Base-by-base conservation (phyloP, 2,888 invertebrate species). In the Pycnomerus fuliginosus region DNA sequence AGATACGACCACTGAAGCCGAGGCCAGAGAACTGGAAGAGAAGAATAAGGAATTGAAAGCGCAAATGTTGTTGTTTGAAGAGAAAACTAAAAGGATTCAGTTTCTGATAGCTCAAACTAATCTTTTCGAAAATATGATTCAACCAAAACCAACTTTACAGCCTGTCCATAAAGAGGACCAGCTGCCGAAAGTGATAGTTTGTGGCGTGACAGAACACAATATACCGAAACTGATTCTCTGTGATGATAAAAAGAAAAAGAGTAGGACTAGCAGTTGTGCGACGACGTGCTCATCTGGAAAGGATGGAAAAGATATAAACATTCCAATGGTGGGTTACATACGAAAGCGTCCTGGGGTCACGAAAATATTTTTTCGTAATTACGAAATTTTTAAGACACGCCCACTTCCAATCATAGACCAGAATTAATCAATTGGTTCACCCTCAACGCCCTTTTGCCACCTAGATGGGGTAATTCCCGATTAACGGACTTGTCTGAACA, bases 61-160 rank as follows among this genome's bases (percentile, higher is more conserved):
- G 2, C 83, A 82, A 59, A 76, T 84, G 74, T 74, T 75, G 12
- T 73, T 81, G 24, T 79, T 84, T 46, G 83, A 83, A 51, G 71
- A 74, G 11, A 77, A 82, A 45, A 83, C 83, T 0, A 75, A 73
- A 56, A 74, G 72, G 28, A 72, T 84, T 23, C 80, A 82, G 62
- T 70, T 72, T 39, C 61, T 82, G 10, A 74, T 82, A 8, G 76
- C 74, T 0, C 67, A 72, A 42, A 61, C 67, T 1, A 70, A 71
- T 37, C 38, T 68, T 13, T 61, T 67, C n/a, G 69, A 72, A 45
- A 63, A 68, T 13, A 68, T 70, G 43, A 65, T 54, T 50, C 46
- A 57, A 31, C 37, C 67, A n/a, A 51, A 55, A 8, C 51, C 60
- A 1, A 37, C 53, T 3, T 34, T 60, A n/a, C 58, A 57, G 33